Conservation (phyloP, 1,140 invertebrate species). For the Micrasema longulum region DNA sequence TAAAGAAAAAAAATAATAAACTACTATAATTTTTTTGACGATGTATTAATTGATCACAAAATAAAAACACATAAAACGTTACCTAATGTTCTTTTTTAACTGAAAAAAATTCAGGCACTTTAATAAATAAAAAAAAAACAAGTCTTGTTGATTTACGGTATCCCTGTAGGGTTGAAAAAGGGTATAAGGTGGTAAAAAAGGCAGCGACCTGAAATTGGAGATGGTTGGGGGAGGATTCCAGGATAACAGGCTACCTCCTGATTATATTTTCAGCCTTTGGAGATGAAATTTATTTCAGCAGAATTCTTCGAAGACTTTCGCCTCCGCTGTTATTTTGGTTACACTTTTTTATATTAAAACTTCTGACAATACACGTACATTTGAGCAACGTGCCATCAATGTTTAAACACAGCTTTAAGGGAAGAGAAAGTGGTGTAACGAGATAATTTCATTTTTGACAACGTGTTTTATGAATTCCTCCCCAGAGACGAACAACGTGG, state of each 20-base stretch:
- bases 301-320: conserved; percentile 18
- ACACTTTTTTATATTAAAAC: conserved; percentile 17
- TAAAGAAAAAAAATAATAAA: too few species aligned
- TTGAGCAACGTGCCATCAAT: conserved; percentile 30
- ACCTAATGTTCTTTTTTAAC: too few species aligned
- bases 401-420: conserved; percentile 24
- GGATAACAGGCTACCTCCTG: conserved; percentile 41
- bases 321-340: conserved; percentile 5
- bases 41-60: too few species aligned
- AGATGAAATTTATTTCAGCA: conserved; percentile 41
- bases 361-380: conserved; percentile 19
- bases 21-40: too few species aligned
- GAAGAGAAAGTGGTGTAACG: conserved; percentile 7
- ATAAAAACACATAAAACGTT: too few species aligned
- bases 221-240: conserved; percentile 21
- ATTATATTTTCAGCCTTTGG: conserved; percentile 40
- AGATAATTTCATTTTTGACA: conserved; percentile 29
- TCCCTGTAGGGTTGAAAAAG: conserved; percentile 28
- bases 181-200: conserved; percentile 16
- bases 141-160: conserved; percentile 7
- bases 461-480: conserved; percentile 3
- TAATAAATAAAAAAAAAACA: too few species aligned
- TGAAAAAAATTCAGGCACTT: too few species aligned
- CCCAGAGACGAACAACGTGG: background rate
- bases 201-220: conserved; percentile 31